Evolutionary conservation across 2,797 vertebrate species (phyloP).

Genomic region (Aphelocoma californica): DNA sequence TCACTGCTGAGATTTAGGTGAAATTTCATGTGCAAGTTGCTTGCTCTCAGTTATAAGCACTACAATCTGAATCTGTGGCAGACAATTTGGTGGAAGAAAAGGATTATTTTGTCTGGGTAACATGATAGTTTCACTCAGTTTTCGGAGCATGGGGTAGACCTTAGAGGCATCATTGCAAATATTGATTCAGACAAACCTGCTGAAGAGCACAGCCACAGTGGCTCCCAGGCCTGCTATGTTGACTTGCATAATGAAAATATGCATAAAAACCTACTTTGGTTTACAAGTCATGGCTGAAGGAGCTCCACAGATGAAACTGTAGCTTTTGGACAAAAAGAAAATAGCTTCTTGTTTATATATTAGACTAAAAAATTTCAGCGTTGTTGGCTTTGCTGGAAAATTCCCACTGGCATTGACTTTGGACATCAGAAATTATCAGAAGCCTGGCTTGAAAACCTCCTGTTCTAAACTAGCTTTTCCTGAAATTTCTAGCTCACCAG

Average conservation of each 20-base stretch:
- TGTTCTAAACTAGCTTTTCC: neutral
- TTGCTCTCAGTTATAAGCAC: neutral
- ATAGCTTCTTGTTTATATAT: neutral
- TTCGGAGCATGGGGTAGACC: neutral
- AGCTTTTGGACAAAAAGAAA: neutral
- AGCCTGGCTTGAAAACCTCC: neutral
- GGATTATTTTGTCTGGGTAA: neutral
- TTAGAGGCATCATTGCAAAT: neutral
- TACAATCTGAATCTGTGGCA: neutral
- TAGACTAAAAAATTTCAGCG: neutral
- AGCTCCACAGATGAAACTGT: neutral
- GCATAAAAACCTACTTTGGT: neutral
- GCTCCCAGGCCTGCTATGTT: neutral
- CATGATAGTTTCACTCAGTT: neutral
- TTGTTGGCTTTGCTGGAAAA: neutral
- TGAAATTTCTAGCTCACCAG: neutral
- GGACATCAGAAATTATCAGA: neutral
- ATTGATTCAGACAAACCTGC: neutral
- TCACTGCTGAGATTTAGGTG: neutral
- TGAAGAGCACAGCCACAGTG: neutral
- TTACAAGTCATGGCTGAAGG: neutral
- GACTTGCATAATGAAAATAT: neutral
- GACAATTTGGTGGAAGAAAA: neutral
- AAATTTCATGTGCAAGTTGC: neutral
- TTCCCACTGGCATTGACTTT: neutral